Percentiles rank a stretch among this genome's conserved stretches.
Conservation (phyloP, 2,113 vertebrate species). For the Dicentrarchus labrax region DNA sequence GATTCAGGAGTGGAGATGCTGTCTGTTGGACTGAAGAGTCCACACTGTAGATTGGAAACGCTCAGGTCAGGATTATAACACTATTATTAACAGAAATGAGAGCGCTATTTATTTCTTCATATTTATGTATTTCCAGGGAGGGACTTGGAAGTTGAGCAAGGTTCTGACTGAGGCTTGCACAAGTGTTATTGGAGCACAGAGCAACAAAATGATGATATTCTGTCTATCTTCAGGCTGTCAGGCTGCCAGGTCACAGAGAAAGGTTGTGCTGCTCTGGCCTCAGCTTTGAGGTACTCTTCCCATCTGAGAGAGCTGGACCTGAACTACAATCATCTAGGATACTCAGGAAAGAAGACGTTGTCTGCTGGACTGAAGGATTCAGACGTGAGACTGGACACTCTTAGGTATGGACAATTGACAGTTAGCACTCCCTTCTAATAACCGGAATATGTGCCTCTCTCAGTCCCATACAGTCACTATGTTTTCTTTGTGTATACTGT, state of each 20-base stretch:
- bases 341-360: too few species aligned
- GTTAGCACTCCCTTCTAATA: not conserved
- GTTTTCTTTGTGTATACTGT: not conserved
- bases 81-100: too few species aligned
- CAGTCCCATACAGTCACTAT: not conserved
- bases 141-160: too few species aligned
- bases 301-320: conserved; percentile 4
- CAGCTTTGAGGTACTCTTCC: not conserved
- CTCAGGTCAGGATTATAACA: not conserved
- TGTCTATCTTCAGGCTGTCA: not conserved
- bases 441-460: not conserved
- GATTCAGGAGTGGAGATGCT: too few species aligned
- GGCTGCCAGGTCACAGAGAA: not conserved
- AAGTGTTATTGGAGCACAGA: too few species aligned
- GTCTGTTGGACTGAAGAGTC: too few species aligned
- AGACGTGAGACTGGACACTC: not conserved
- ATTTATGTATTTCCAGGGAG: too few species aligned
- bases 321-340: conserved; percentile 14
- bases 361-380: not conserved
- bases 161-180: too few species aligned
- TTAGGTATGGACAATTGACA: not conserved
- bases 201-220: not conserved
- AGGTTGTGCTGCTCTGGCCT: not conserved
- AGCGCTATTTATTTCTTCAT: too few species aligned
- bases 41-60: too few species aligned